Evolutionary conservation across 2,888 invertebrate species (phyloP).

Genomic region (Xestobium rufovillosum): DNA sequence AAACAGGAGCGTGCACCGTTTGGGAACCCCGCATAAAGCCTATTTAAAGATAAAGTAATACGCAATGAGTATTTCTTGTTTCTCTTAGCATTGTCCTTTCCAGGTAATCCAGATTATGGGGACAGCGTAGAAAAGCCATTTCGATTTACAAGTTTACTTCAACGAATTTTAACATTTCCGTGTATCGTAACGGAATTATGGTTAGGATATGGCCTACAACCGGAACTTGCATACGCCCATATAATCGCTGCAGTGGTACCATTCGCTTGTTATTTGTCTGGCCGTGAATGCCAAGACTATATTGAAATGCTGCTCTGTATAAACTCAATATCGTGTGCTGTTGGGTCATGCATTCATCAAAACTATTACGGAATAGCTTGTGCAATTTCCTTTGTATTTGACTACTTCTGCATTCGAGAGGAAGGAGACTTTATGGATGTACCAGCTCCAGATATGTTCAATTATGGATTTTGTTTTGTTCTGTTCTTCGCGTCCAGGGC

Average conservation of each 20-base stretch:
- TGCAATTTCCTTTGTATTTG: constrained; percentile 33
- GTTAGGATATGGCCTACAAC: constrained; percentile 25
- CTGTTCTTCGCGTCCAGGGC: constrained; percentile 35
- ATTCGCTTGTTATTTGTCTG: constrained; percentile 25
- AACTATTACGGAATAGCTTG: constrained; percentile 35
- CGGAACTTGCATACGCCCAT: constrained; percentile 23
- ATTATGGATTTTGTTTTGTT: constrained; percentile 40
- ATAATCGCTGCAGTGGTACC: constrained; percentile 26
- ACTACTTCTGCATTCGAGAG: constrained; percentile 33
- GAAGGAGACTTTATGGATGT: constrained; percentile 31
- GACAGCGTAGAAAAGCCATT: constrained; percentile 28
- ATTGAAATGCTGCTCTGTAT: constrained; percentile 29
- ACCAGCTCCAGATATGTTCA: constrained; percentile 38
- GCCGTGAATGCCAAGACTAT: constrained; percentile 21
- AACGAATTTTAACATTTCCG: constrained; percentile 30
- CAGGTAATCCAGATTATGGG: constrained; percentile 38
- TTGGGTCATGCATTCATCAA: constrained; percentile 29
- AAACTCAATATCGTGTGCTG: constrained; percentile 29
- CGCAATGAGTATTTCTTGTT: too few relatives aligned
- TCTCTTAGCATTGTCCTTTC: too few relatives aligned
- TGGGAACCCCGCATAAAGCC: too few relatives aligned
- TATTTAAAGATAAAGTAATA: too few relatives aligned
- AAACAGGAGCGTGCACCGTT: too few relatives aligned
- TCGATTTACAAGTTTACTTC: constrained; percentile 28
- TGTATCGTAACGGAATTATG: constrained; percentile 28